Evolutionary conservation across 2,113 vertebrate species (phyloP).

Genomic region (Gopherus evgoodei): DNA sequence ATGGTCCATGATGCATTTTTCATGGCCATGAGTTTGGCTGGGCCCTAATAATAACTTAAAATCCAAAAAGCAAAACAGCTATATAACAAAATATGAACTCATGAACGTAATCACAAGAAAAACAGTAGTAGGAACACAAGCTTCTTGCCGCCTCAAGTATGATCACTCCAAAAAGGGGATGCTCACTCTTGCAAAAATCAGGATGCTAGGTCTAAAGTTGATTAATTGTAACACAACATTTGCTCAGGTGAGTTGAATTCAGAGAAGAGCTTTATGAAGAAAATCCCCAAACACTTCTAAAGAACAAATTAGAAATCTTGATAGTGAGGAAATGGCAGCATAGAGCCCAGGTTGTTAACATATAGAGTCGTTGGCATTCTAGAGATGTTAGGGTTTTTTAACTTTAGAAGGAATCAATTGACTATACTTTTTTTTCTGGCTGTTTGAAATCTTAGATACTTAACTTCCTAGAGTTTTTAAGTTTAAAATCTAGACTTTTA

Average conservation of each 20-base stretch:
- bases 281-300: neutral
- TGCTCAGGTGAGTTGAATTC: neutral
- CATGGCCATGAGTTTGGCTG: no score
- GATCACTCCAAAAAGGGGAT: neutral
- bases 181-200: neutral
- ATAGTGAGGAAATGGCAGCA: neutral
- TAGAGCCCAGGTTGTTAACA: neutral
- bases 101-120: neutral
- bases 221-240: neutral
- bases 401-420: neutral
- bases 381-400: neutral
- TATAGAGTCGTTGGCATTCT: neutral
- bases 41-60: neutral
- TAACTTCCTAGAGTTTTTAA: neutral
- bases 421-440: neutral
- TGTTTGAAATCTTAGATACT: neutral
- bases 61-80: neutral
- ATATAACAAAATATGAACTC: neutral
- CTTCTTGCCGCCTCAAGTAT: neutral
- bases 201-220: neutral
- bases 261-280: neutral
- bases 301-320: neutral
- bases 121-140: neutral
- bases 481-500: neutral
- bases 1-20: no score